Percentiles rank a stretch among this genome's conserved stretches.
phyloP scores from a whole-genome alignment of 2,797 vertebrate genomes.

The Pantherophis alleghaniensis region DNA sequence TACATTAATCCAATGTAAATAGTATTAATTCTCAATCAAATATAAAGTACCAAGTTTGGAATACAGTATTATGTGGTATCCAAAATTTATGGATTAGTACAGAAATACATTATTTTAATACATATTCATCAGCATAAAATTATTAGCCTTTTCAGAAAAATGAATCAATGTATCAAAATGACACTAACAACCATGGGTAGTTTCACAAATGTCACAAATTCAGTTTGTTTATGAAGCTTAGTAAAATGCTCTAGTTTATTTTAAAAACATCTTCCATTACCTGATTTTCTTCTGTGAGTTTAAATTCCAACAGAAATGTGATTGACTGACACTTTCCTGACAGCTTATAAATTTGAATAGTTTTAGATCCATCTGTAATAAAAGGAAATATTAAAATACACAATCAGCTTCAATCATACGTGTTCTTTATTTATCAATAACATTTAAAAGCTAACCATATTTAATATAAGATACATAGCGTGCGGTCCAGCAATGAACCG shows the following conservation, averaged over 20 bases:
- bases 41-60: neutral
- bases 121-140: neutral
- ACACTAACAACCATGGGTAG: neutral
- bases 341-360: slow-evolving; percentile 73
- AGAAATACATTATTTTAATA: neutral
- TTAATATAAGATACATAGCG: neutral
- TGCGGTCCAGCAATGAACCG: too few relatives aligned
- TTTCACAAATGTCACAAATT: neutral
- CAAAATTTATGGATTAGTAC: neutral
- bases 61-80: too few relatives aligned
- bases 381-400: slow-evolving; percentile 6
- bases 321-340: slow-evolving; percentile 76
- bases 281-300: slow-evolving; percentile 75
- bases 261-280: slow-evolving; percentile 66
- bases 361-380: slow-evolving; percentile 67
- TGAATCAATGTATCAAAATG: neutral
- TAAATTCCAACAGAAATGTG: slow-evolving; percentile 85
- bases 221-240: neutral
- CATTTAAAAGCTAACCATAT: neutral
- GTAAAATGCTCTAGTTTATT: neutral
- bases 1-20: neutral
- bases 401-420: neutral
- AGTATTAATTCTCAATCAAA: neutral
- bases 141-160: neutral
- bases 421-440: neutral